Percentiles rank a stretch among this genome's conserved stretches.
These are phyloP conservation scores for Haemorhous mexicanus DNA, from an alignment of 2,113 vertebrate genomes.

Conservation along the genomic window DNA sequence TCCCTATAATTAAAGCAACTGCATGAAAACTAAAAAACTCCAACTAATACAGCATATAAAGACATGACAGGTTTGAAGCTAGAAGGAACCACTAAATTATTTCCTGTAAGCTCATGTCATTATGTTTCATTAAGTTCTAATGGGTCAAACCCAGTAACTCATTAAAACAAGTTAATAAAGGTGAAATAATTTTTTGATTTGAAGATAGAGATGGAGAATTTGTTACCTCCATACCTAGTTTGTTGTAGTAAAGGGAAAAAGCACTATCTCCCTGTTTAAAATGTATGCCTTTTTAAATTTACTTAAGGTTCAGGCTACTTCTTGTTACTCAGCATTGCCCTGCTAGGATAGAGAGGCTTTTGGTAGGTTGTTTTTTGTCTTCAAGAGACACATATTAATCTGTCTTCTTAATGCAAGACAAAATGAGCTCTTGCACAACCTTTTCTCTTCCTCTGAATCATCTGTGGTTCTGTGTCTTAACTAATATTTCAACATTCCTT, in stretches of 20 bases:
- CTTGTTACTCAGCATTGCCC: not conserved
- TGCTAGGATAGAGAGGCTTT: not conserved
- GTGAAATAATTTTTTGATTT: not conserved
- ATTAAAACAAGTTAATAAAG: not conserved
- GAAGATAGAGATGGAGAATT: not conserved
- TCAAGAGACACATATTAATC: not conserved
- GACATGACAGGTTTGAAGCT: not conserved
- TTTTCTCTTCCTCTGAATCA: constrained; percentile 2
- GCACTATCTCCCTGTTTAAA: not conserved
- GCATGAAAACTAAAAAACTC: not conserved
- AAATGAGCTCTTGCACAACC: not conserved
- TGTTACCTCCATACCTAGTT: not conserved
- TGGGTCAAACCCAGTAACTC: not conserved
- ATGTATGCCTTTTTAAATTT: not conserved
- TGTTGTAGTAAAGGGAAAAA: not conserved
- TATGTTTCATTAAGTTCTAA: not conserved
- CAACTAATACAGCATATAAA: not conserved
- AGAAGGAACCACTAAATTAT: not conserved
- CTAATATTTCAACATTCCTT: not conserved
- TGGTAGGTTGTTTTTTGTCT: not conserved
- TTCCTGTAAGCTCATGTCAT: not conserved
- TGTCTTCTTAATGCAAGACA: not conserved
- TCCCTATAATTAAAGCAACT: not conserved
- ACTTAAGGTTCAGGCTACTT: not conserved
- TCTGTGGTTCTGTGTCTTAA: not conserved